Evolutionary conservation across 2,888 invertebrate genomes (phyloP).

Genomic region (Hetaerina titia): DNA sequence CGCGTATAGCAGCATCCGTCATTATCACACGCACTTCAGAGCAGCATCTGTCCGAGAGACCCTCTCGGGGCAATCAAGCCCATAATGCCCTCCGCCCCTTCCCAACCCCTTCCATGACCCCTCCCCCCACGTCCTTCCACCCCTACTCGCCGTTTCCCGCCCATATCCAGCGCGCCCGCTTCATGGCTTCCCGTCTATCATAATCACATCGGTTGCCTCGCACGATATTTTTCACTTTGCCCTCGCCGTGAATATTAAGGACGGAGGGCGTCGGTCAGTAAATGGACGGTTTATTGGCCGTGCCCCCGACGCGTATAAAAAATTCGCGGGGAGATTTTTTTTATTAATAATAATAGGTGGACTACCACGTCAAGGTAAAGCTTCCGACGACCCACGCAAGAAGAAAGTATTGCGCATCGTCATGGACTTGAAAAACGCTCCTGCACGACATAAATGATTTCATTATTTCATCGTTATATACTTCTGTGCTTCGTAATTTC

Average conservation of each 20-base stretch:
- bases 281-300: not conserved
- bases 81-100: not conserved
- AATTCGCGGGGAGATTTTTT: not conserved
- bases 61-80: not conserved
- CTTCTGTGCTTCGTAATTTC: no score
- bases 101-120: not conserved
- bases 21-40: not conserved
- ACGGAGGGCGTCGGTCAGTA: not conserved
- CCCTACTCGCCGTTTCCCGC: not conserved
- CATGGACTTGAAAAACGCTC: no score
- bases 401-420: no score
- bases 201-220: not conserved
- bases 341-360: not conserved
- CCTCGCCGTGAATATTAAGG: conserved; percentile 31
- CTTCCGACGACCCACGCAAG: not conserved
- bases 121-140: not conserved
- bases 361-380: not conserved
- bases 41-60: not conserved
- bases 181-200: conserved; percentile 14
- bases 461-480: no score
- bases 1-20: not conserved
- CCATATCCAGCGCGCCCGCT: not conserved
- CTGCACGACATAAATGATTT: no score
- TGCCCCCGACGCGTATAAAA: not conserved
- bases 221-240: conserved; percentile 1